Evolutionary conservation across 2,113 vertebrate species (phyloP).

Genomic region (Myotis lucifugus): DNA sequence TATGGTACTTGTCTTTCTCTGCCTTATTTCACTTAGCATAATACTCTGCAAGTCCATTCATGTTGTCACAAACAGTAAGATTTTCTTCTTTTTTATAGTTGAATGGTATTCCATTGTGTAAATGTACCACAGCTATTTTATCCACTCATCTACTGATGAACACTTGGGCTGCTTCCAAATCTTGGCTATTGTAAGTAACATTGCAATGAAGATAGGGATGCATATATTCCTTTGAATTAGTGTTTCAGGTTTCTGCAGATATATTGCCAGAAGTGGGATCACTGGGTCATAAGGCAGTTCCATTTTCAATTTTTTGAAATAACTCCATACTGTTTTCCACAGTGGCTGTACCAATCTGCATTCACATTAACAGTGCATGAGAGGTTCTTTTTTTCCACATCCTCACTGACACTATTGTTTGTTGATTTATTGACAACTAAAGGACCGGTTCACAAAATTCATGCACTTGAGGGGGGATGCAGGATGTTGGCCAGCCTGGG

Average conservation of each 20-base stretch:
- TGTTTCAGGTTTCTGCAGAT: neutral
- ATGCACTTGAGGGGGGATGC: too few relatives aligned
- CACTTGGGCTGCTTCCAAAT: neutral
- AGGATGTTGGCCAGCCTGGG: too few relatives aligned
- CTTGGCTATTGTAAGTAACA: neutral
- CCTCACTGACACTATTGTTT: neutral
- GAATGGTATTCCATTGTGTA: neutral
- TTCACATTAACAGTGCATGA: neutral
- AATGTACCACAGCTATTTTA: neutral
- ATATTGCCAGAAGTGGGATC: neutral
- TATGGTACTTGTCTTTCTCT: neutral
- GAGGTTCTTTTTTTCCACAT: neutral
- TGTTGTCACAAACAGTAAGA: neutral
- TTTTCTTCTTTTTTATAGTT: neutral
- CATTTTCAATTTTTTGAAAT: neutral
- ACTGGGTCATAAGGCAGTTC: neutral
- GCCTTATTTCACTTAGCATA: neutral
- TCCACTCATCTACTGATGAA: neutral
- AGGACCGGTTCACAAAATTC: too few relatives aligned
- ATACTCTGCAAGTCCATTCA: neutral
- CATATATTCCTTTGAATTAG: neutral
- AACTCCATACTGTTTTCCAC: neutral
- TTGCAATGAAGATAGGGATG: neutral
- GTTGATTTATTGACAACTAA: neutral
- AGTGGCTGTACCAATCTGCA: neutral